phyloP scores from a whole-genome alignment of 2,113 vertebrate species.

The Gnathonemus longibarbis region DNA sequence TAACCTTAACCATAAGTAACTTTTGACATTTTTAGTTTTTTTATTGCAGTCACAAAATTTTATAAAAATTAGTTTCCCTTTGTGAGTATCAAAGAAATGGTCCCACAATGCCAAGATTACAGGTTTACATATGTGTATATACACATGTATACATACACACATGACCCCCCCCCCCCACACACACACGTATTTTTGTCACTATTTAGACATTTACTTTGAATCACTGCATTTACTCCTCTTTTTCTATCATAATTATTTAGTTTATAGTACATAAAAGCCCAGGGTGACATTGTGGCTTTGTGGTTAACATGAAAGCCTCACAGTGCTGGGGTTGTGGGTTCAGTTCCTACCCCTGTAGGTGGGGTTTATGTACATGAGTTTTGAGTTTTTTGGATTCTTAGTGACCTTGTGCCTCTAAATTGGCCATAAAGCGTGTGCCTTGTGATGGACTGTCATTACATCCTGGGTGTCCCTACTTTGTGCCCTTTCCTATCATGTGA shows the following conservation, averaged over 20 bases:
- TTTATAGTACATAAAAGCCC: not conserved
- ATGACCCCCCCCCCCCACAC: not conserved
- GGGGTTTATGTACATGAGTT: not conserved
- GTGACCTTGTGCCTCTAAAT: not conserved
- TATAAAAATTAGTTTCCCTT: not conserved
- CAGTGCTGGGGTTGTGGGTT: not conserved
- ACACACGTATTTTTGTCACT: not conserved
- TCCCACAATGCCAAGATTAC: not conserved
- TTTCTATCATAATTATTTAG: not conserved
- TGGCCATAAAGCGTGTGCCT: not conserved
- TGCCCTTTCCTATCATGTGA: not conserved
- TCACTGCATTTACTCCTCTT: not conserved
- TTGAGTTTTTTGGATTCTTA: not conserved
- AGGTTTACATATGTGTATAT: not conserved
- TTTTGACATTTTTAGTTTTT: not conserved
- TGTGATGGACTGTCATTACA: not conserved
- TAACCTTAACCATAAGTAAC: not conserved
- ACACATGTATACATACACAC: not conserved
- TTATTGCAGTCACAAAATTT: not conserved
- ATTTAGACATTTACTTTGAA: not conserved
- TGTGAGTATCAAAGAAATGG: not conserved
- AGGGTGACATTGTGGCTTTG: not conserved
- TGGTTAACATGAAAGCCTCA: not conserved
- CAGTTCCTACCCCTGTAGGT: not conserved
- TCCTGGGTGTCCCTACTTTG: not conserved